A percentile compares a stretch with the other conserved stretches of the same genome.
phyloP scores from a whole-genome alignment of 2,888 invertebrate species.

The Norana najaformis region DNA sequence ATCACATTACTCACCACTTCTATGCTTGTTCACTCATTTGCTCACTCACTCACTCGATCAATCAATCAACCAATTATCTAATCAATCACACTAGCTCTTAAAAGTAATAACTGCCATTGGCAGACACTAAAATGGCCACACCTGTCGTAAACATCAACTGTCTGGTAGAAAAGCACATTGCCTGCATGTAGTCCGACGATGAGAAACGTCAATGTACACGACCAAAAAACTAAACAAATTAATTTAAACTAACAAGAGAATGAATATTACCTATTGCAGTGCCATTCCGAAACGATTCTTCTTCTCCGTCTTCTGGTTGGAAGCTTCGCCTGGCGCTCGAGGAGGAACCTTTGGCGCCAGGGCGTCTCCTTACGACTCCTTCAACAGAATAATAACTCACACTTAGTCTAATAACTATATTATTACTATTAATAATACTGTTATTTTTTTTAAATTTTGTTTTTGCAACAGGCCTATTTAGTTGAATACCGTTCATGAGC shows the following conservation, averaged over 20 bases:
- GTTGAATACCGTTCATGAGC: too few relatives aligned
- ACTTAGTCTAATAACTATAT: too few relatives aligned
- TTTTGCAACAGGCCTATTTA: too few relatives aligned
- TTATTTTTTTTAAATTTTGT: too few relatives aligned
- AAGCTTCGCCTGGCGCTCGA: not conserved
- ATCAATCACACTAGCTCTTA: not conserved
- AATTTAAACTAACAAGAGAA: not conserved
- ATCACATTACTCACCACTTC: too few relatives aligned
- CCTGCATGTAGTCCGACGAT: not conserved
- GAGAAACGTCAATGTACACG: not conserved
- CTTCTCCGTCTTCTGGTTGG: not conserved
- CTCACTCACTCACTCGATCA: not conserved
- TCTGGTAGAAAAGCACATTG: not conserved
- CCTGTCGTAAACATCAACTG: not conserved
- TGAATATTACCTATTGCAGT: not conserved
- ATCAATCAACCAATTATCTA: not conserved
- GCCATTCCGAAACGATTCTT: slow-evolving; percentile 21
- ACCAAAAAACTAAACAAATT: not conserved
- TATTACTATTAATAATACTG: too few relatives aligned
- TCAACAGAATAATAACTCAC: not conserved
- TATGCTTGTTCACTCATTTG: not conserved
- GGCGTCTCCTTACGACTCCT: slow-evolving; percentile 6
- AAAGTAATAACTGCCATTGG: not conserved
- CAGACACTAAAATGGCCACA: not conserved
- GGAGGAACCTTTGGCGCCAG: not conserved